These are phyloP conservation scores for Argopecten irradians DNA, from an alignment of 1,140 invertebrate genomes.

Conservation along the genomic window DNA sequence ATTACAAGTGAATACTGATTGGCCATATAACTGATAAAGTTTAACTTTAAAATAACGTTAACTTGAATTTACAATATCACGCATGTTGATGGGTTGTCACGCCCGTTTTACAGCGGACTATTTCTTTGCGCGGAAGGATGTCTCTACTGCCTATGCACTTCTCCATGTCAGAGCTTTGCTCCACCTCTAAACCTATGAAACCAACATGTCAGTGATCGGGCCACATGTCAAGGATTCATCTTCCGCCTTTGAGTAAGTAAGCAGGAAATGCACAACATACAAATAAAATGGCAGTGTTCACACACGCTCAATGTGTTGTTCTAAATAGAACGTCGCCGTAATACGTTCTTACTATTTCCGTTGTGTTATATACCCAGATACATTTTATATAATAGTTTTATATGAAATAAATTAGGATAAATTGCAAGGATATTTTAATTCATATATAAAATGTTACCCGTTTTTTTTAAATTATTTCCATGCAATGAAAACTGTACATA, in stretches of 20 bases:
- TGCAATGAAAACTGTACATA: no score
- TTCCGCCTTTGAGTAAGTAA: conserved; percentile 21
- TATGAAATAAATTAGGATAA: not conserved
- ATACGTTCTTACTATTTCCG: not conserved
- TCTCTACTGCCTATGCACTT: not conserved
- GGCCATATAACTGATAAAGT: not conserved
- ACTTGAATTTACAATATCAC: not conserved
- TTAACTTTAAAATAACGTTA: not conserved
- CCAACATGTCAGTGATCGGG: not conserved
- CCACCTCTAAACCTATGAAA: conserved; percentile 21
- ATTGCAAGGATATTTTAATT: no score
- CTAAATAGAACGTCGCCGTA: not conserved
- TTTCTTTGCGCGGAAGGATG: conserved; percentile 4
- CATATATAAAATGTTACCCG: no score
- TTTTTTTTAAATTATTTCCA: no score
- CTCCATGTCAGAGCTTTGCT: not conserved
- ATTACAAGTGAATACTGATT: not conserved
- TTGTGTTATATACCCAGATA: not conserved
- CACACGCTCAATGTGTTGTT: not conserved
- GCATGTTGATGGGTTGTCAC: not conserved
- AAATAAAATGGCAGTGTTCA: not conserved
- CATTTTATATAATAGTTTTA: not conserved
- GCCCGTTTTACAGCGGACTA: not conserved
- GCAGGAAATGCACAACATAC: not conserved
- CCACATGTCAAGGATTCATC: conserved; percentile 15